Evolutionary conservation across 1,140 invertebrate genomes (phyloP).

Genomic region (Apis florea): DNA sequence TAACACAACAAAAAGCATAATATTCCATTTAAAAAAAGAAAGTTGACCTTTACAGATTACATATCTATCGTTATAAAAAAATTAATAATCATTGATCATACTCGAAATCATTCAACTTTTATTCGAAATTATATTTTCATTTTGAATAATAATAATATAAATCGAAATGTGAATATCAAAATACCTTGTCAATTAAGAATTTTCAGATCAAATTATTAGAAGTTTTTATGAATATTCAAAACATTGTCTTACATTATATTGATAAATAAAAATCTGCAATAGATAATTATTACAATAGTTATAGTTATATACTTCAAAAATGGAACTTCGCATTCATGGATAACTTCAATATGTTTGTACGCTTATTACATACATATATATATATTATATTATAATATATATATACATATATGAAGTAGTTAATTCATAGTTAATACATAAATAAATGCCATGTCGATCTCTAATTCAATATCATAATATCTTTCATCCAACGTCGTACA

Average conservation of each 20-base stretch:
- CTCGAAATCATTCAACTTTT: too few species aligned
- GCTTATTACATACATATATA: slow-evolving; percentile 17
- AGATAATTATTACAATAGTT: slow-evolving; percentile 23
- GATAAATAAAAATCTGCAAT: slow-evolving; percentile 33
- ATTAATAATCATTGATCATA: too few species aligned
- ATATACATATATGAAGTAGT: too few species aligned
- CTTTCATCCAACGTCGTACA: slow-evolving; percentile 7
- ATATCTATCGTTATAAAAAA: too few species aligned
- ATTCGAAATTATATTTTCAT: too few species aligned
- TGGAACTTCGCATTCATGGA: slow-evolving; percentile 13
- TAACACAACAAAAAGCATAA: too few species aligned
- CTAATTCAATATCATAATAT: slow-evolving; percentile 10
- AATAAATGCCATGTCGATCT: slow-evolving; percentile 24
- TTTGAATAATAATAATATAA: too few species aligned
- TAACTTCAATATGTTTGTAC: slow-evolving; percentile 19
- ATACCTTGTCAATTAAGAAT: not conserved
- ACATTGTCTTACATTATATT: slow-evolving; percentile 20
- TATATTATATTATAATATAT: too few species aligned
- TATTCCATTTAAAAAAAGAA: too few species aligned
- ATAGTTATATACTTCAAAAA: slow-evolving; percentile 36
- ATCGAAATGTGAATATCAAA: too few species aligned
- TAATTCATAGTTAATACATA: slow-evolving; percentile 10
- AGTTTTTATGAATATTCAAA: slow-evolving; percentile 1
- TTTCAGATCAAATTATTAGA: not conserved
- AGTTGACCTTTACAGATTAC: too few species aligned